Evolutionary conservation across 35 echinoderm and acorn worm genomes (phyloP), one percentile per base, ranked within the genome.

Genomic region (Anneissia japonica): DNA sequence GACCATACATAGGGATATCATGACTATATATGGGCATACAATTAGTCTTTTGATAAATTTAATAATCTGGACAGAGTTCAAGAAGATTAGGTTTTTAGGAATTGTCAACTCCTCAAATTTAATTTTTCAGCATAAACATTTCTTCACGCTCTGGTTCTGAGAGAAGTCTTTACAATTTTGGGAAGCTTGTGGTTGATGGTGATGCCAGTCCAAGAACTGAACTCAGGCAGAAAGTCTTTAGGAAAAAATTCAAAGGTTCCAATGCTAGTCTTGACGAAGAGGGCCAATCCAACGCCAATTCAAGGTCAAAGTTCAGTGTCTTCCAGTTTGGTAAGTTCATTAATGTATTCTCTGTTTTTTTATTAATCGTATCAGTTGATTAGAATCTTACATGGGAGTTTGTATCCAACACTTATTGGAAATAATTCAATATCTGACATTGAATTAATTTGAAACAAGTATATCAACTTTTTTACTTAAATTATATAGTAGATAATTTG

Each of bases 241-340:
- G 87, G 64, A 89, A 89, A 77, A 99, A 99, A 37, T 86, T 82
- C 39, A 88, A 75, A 4, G 83, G 83, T 32, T 74, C 46, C 0
- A 86, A 88, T 32, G 39, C 87, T 19, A 74, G 77, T 28, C 90
- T 81, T 4, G 92, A 93, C n/a, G 83, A 88, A 37, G 81, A 87
- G 14, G 79, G 64, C 14, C 21, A 82, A 30, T 74, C 85, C 19
- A 89, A 95, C 17, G 83, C 83, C 28, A 73, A 84, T 10, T 84
- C 85, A 19, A 94, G 89, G 39, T 83, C 92, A 17, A 90, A 89
- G 29, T 94, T 99, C 83, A 99, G 96, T 85, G 96, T 99, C 35
- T 99, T 99, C 87, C 89, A 94, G 82, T 94, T 99, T 39, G 96
- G 96, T 99, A 87, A 83, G 93, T 77, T 90, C 31, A 31, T 46